Conservation (phyloP, 2,113 vertebrate genomes). For the Orycteropus afer region DNA sequence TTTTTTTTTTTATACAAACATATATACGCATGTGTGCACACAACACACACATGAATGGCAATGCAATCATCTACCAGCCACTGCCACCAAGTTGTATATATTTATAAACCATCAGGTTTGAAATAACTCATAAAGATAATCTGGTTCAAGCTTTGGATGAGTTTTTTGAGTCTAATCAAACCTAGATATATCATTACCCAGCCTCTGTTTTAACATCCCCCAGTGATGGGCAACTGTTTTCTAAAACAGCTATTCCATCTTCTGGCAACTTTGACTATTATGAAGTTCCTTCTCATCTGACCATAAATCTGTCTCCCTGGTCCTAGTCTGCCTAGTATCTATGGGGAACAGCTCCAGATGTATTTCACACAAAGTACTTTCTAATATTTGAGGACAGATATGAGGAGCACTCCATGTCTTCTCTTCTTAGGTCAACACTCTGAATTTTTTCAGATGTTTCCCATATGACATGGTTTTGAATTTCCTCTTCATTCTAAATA, state of each 20-base stretch:
- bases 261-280: neutral
- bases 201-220: neutral
- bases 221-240: neutral
- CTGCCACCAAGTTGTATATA: constrained; percentile 2
- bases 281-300: neutral
- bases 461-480: neutral
- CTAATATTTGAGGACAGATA: neutral
- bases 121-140: constrained; percentile 43
- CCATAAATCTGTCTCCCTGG: neutral
- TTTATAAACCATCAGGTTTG: neutral
- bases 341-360: neutral
- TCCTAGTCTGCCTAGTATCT: neutral
- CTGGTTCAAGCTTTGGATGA: neutral
- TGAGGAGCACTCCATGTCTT: neutral
- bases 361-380: neutral
- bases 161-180: neutral
- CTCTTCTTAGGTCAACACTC: neutral
- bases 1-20: no score
- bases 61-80: neutral
- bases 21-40: no score
- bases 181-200: neutral
- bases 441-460: neutral
- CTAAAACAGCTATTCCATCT: neutral
- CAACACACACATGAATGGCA: neutral
- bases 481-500: constrained; percentile 41